Conservation (phyloP, 2,797 vertebrate genomes). For the Neosalanx taihuensis region DNA sequence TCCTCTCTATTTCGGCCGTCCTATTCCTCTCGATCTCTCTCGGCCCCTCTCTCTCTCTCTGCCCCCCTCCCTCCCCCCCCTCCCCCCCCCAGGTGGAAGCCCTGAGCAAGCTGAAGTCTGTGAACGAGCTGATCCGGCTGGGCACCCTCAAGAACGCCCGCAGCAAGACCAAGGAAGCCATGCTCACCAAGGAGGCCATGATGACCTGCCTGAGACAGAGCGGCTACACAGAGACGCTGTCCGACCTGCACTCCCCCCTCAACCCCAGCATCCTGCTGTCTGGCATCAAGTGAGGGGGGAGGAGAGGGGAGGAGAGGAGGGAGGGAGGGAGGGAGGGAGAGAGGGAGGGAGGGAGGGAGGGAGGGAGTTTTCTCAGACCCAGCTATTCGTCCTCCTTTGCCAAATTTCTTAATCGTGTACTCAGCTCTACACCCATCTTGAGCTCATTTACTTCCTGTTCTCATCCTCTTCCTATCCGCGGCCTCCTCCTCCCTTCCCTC, state of each 20-base stretch:
- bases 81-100: conserved; percentile 84
- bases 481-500: no score
- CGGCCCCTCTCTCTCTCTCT: background rate
- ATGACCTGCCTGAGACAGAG: conserved; percentile 91
- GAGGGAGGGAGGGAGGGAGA: background rate
- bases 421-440: no score
- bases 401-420: no score
- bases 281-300: conserved; percentile 86
- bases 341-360: background rate
- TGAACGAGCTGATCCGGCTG: conserved; percentile 93
- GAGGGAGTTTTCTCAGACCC: background rate
- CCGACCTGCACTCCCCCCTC: conserved; percentile 89
- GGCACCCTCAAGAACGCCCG: conserved; percentile 89
- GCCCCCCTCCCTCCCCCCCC: background rate
- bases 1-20: no score
- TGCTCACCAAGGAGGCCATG: conserved; percentile 92
- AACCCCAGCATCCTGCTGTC: conserved; percentile 91
- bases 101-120: conserved; percentile 92
- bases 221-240: conserved; percentile 90
- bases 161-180: conserved; percentile 88
- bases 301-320: background rate
- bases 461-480: no score
- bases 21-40: no score
- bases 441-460: no score
- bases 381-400: background rate